These are phyloP conservation scores for Phorcus lineatus DNA, from an alignment of 2,888 invertebrate genomes.

Conservation along the genomic window DNA sequence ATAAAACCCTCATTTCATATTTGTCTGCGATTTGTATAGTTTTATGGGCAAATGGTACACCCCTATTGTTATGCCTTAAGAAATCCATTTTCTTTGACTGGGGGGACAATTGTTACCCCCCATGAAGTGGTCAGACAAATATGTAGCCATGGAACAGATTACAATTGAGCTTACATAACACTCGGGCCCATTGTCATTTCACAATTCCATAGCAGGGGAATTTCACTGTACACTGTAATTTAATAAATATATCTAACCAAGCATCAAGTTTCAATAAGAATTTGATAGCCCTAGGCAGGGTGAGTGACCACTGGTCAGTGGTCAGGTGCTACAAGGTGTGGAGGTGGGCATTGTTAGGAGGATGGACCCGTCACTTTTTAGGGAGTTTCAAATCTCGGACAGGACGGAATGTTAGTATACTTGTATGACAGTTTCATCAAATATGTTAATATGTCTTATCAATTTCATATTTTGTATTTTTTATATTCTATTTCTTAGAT, in stretches of 20 bases:
- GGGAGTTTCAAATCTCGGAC: too few relatives aligned
- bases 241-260: slow-evolving; percentile 21
- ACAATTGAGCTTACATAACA: slow-evolving; percentile 5
- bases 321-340: neutral
- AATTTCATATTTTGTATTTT: too few relatives aligned
- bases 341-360: neutral
- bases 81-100: slow-evolving; percentile 16
- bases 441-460: too few relatives aligned
- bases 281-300: neutral
- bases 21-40: neutral
- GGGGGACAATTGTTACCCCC: neutral
- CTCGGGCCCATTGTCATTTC: neutral
- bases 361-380: neutral
- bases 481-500: too few relatives aligned
- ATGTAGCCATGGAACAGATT: neutral
- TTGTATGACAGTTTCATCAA: too few relatives aligned
- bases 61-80: slow-evolving; percentile 5
- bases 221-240: slow-evolving; percentile 11
- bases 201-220: neutral
- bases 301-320: slow-evolving; percentile 5
- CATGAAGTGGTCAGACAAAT: slow-evolving; percentile 4
- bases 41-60: slow-evolving; percentile 11
- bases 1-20: slow-evolving; percentile 19
- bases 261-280: slow-evolving; percentile 18
- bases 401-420: too few relatives aligned